Conservation (phyloP, 2,797 vertebrate species). For the Acipenser transmontanus region DNA sequence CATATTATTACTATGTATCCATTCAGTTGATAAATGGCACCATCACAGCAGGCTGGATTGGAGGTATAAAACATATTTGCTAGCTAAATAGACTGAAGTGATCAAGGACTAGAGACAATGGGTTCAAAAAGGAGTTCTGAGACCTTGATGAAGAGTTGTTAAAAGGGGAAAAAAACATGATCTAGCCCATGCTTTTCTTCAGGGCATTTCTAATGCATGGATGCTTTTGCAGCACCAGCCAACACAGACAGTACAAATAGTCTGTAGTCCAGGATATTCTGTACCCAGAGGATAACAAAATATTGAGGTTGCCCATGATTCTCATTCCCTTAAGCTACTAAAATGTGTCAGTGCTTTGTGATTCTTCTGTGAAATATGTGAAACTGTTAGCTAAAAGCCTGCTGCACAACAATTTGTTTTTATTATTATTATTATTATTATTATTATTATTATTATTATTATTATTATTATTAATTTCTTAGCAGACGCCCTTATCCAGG, state of each 20-base stretch:
- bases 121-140: too few species aligned
- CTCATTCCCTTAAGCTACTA: conserved; percentile 41
- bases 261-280: conserved; percentile 6
- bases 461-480: too few species aligned
- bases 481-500: too few species aligned
- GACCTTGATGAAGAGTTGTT: conserved; percentile 6
- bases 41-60: conserved; percentile 33
- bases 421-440: too few species aligned
- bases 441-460: too few species aligned
- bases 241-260: conserved; percentile 2
- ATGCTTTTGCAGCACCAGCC: conserved; percentile 1
- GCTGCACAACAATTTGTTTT: too few species aligned
- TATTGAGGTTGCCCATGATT: conserved; percentile 50
- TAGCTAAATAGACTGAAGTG: too few species aligned
- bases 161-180: conserved; percentile 6
- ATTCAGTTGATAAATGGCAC: conserved; percentile 50
- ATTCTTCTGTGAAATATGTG: conserved; percentile 31
- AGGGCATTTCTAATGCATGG: conserved; percentile 13
- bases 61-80: conserved; percentile 27
- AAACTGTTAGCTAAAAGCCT: too few species aligned
- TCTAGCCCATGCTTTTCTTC: conserved; percentile 4
- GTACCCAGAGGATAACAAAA: conserved; percentile 51
- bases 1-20: conserved; percentile 48
- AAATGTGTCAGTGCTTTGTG: conserved; percentile 48
- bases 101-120: too few species aligned